These are phyloP conservation scores for Corythaixoides concolor DNA, from an alignment of 2,113 vertebrate species.

Conservation along the genomic window DNA sequence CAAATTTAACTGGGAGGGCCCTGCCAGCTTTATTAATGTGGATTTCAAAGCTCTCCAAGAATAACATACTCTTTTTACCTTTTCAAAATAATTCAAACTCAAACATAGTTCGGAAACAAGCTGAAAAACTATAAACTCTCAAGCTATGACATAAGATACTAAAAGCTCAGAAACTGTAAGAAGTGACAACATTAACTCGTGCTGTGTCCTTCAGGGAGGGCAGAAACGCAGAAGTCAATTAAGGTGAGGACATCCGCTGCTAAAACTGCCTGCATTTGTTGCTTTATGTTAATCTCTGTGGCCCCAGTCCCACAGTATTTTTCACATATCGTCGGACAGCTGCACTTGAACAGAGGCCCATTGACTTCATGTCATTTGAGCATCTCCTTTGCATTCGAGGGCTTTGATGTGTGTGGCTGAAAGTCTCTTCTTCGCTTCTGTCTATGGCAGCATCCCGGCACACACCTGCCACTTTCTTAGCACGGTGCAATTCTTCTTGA, in stretches of 20 bases:
- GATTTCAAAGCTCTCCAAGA: conserved; percentile 49
- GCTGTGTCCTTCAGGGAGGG: neutral
- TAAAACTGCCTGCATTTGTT: neutral
- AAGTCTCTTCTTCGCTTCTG: neutral
- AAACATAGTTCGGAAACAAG: neutral
- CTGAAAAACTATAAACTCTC: conserved; percentile 27
- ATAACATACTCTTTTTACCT: conserved; percentile 39
- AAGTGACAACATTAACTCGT: neutral
- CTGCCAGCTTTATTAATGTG: conserved; percentile 32
- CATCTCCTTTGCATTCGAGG: neutral
- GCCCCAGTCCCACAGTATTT: neutral
- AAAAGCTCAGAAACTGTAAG: neutral
- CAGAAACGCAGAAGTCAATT: neutral
- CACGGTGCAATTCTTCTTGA: neutral
- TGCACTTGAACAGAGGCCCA: neutral
- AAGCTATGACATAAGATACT: neutral
- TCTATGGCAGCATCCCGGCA: neutral
- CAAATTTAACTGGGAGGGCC: conserved; percentile 12
- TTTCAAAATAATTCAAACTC: conserved; percentile 27
- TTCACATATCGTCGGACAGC: neutral
- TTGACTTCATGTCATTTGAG: neutral
- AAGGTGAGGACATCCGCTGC: neutral
- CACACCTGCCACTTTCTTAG: neutral
- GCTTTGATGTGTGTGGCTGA: neutral
- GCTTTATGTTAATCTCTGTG: neutral